These are phyloP conservation scores for Dyspetes luteomarginatus DNA, from an alignment of 2,888 invertebrate genomes.

Conservation along the genomic window DNA sequence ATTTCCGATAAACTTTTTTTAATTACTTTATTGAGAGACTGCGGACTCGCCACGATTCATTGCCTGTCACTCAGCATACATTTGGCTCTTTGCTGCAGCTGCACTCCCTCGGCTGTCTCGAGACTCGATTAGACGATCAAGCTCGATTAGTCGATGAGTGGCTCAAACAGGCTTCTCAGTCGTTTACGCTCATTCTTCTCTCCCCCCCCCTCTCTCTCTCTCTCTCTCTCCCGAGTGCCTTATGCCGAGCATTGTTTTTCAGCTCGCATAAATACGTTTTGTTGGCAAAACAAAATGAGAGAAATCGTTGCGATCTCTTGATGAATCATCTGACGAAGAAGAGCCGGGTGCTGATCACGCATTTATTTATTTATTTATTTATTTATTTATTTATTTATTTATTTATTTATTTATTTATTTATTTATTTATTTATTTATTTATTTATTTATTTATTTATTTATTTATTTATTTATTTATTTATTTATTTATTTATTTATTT, in stretches of 20 bases:
- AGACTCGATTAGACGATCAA: slow-evolving; percentile 50
- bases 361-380: too few relatives aligned
- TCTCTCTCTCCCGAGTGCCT: not conserved
- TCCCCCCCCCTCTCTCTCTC: not conserved
- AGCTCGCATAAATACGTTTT: slow-evolving; percentile 33
- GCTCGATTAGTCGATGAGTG: slow-evolving; percentile 57
- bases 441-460: too few relatives aligned
- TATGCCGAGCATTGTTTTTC: slow-evolving; percentile 34
- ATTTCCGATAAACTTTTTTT: not conserved
- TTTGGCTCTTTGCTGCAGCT: slow-evolving; percentile 38
- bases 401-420: too few relatives aligned
- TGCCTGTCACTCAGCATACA: slow-evolving; percentile 7
- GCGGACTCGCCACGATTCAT: too few relatives aligned
- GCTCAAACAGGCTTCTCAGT: slow-evolving; percentile 7
- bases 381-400: too few relatives aligned
- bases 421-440: too few relatives aligned
- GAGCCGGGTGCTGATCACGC: too few relatives aligned
- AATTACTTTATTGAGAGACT: not conserved
- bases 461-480: too few relatives aligned
- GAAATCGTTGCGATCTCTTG: slow-evolving; percentile 37
- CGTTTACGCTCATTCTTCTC: slow-evolving; percentile 25
- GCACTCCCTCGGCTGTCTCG: slow-evolving; percentile 34
- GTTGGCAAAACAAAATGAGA: slow-evolving; percentile 23
- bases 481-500: too few relatives aligned
- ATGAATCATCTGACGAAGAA: not conserved